These are phyloP conservation scores for Echiichthys vipera DNA, from an alignment of 2,797 vertebrate species.

Conservation along the genomic window DNA sequence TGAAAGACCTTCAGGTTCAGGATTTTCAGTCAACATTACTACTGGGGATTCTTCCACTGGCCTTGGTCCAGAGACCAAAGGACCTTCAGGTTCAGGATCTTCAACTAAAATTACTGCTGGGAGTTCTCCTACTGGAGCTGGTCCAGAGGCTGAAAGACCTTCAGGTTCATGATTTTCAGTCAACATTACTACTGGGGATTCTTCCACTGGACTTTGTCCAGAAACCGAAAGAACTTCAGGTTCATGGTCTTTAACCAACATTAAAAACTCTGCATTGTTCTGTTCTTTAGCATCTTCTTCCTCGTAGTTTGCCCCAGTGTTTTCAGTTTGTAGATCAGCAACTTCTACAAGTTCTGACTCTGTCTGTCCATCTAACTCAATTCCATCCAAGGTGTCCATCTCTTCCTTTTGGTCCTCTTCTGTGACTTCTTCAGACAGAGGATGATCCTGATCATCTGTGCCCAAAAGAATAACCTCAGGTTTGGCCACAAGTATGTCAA, in stretches of 20 bases:
- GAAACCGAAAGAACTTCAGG: neutral
- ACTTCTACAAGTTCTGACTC: constrained; percentile 20
- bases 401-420: constrained; percentile 38
- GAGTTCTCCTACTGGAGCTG: neutral
- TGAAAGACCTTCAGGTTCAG: neutral
- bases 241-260: neutral
- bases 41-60: constrained; percentile 6
- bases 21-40: neutral
- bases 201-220: constrained; percentile 7
- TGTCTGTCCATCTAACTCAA: neutral
- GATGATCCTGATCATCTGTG: constrained; percentile 35
- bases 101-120: neutral
- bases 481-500: constrained; percentile 30
- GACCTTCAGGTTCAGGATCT: neutral
- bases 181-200: neutral
- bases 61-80: neutral
- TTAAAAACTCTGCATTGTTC: constrained; percentile 4
- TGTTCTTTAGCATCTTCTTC: constrained; percentile 1
- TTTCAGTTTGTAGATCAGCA: constrained; percentile 23
- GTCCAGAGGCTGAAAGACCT: neutral
- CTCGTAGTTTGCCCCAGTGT: constrained; percentile 13
- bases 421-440: constrained; percentile 4
- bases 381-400: constrained; percentile 34
- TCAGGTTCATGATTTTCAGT: neutral
- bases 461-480: constrained; percentile 56